phyloP scores from a whole-genome alignment of 2,888 invertebrate genomes.

The Linhomoeus sp. region DNA sequence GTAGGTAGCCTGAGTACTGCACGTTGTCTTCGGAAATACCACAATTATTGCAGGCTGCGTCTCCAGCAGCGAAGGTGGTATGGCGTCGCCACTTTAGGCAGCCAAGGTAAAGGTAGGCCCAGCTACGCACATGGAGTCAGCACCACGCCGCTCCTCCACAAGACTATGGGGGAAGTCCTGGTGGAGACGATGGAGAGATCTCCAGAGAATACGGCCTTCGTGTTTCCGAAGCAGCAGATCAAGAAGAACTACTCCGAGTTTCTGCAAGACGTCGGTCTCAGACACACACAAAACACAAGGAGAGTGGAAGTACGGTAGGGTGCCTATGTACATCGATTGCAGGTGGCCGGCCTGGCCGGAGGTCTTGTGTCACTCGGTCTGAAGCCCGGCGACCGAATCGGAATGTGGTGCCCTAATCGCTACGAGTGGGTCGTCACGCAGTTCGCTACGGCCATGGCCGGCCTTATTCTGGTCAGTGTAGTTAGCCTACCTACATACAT shows the following conservation, averaged over 20 bases:
- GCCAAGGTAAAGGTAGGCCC: too few species aligned
- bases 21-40: too few species aligned
- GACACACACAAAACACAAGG: too few species aligned
- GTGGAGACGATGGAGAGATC: not conserved
- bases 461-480: too few species aligned
- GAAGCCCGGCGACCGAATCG: constrained; percentile 49
- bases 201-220: constrained; percentile 3
- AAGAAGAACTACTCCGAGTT: constrained; percentile 4
- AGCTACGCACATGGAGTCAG: constrained; percentile 5
- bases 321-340: too few species aligned
- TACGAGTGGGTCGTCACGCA: constrained; percentile 53
- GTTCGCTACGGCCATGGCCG: constrained; percentile 49
- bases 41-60: too few species aligned
- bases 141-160: not conserved
- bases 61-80: too few species aligned
- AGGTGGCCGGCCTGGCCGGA: constrained; percentile 51
- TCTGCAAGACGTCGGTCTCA: constrained; percentile 5
- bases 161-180: constrained; percentile 2
- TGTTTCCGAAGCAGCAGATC: constrained; percentile 6
- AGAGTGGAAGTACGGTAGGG: too few species aligned
- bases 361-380: constrained; percentile 50
- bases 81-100: too few species aligned
- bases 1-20: too few species aligned
- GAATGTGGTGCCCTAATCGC: constrained; percentile 57
- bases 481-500: too few species aligned